These are phyloP conservation scores for Bolborhynchus lineola DNA, from an alignment of 2,113 vertebrate species.

Conservation along the genomic window DNA sequence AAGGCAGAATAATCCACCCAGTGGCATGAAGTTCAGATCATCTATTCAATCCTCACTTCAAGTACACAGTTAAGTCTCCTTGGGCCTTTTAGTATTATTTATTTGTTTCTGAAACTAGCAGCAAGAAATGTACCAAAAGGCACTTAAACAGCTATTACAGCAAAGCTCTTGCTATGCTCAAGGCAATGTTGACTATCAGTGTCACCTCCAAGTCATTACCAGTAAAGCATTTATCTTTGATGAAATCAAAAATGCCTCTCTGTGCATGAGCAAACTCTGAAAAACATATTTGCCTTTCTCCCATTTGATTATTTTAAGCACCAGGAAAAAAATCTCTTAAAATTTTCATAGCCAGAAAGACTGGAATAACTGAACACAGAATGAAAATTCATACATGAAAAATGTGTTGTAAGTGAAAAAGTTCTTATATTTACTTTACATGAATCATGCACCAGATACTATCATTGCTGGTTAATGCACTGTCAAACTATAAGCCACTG, in stretches of 20 bases:
- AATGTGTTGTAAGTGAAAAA: background rate
- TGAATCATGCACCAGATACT: background rate
- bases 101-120: background rate
- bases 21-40: background rate
- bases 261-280: background rate
- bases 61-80: background rate
- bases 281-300: background rate
- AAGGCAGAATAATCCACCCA: background rate
- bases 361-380: background rate
- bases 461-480: background rate
- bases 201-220: background rate
- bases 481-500: background rate
- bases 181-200: background rate
- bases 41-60: background rate
- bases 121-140: background rate
- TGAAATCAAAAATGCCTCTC: background rate
- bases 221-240: background rate
- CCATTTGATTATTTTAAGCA: background rate
- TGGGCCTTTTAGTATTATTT: background rate
- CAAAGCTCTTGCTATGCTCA: background rate
- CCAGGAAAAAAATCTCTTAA: background rate
- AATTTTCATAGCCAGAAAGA: background rate
- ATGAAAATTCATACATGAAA: background rate
- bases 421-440: background rate
- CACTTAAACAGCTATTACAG: background rate